Base-by-base conservation (phyloP, 2,113 vertebrate species). In the Laticauda laticaudata region DNA sequence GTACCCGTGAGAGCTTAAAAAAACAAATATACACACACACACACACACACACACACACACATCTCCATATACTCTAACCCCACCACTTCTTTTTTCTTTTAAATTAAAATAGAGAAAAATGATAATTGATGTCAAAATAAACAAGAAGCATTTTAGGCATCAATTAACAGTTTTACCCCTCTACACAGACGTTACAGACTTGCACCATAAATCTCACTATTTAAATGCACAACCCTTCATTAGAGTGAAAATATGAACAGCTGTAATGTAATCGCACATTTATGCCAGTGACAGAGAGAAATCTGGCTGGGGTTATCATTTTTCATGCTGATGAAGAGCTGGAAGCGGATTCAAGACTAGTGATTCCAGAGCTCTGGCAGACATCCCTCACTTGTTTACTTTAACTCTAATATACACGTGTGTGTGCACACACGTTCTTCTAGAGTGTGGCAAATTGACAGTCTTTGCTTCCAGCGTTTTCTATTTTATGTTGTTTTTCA, bases 181-280 rank as follows among this genome's bases (percentile, higher is more conserved):
- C 95, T 96, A 93, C 97, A 87, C 21, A 96, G 95, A 96, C 96
- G 55, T 93, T 57, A 81, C 90, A 94, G 92, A 92, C 94, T 93
- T 95, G 21, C 87, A 93, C 95, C 97, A 98, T 98, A 98, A 98
- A 98, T 98, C 97, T 97, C 88, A 90, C 97, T 97, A 97, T 97
- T 96, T 98, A 98, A 97, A 97, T 88, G 96, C 92, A 96, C 96
- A 97, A 95, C 96, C 97, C 96, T 97, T 98, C 97, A 97, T 98
- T 98, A 98, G 96, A 96, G 94, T 93, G 97, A 97, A 97, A 97
- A 97, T 97, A 97, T 97, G 97, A 97, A 97, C 97, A 98, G 97
- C 97, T 97, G 97, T 97, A 98, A 98, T 97, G 97, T 97, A 98
- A 98, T 98, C 96, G 97, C 96, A 95, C 96, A 95, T 97, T 97